Evolutionary conservation across 1,140 invertebrate species (phyloP), one percentile per base, ranked within the genome.

Genomic region (Delia radicum): DNA sequence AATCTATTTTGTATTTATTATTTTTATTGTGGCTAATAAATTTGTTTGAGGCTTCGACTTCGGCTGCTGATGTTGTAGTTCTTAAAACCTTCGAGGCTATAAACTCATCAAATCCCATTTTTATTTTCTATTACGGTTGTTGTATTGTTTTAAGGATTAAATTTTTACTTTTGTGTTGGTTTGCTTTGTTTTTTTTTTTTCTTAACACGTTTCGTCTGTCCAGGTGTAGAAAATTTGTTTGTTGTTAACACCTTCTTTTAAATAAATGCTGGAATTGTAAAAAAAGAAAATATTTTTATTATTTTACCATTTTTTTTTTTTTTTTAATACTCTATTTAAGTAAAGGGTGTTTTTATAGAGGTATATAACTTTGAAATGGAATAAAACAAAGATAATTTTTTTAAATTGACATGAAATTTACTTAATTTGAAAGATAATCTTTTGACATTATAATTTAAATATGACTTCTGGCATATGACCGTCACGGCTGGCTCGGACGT

Each of bases 11-110:
- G 29, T 69, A 33, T 8, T 69, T 37, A 10, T 69, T 69, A 28
- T 29, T 8, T 15, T 18, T 8, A 3, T 31, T 18, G 31, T 21
- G 21, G n/a, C n/a, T 21, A 24, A 33, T 69, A 26, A 18, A 67
- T 21, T 63, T 77, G 48, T 18, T n/a, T 74, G 76, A 21, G 62
- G 75, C 37, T 78, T 73, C 31, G 74, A 63, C 15, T 72, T 62
- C 27, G 79, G 76, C 15, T 81, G 79, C 27, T 78, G 76, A 67
- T 79, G 63, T 67, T 67, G 61, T 63, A 27, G 61, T 63, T 24
- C 26, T 63, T n/a, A 69, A 69, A 69, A 69, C 65, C 29, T 31
- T 69, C 8, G 65, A 33, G 65, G 65, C 31, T 33, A 69, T 21
- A 18, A 69, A 37, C 65, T 69, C 65, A 69, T 69, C 65, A 69